These are phyloP conservation scores for Augochlorella aurata DNA, from an alignment of 2,888 invertebrate species.

Conservation along the genomic window DNA sequence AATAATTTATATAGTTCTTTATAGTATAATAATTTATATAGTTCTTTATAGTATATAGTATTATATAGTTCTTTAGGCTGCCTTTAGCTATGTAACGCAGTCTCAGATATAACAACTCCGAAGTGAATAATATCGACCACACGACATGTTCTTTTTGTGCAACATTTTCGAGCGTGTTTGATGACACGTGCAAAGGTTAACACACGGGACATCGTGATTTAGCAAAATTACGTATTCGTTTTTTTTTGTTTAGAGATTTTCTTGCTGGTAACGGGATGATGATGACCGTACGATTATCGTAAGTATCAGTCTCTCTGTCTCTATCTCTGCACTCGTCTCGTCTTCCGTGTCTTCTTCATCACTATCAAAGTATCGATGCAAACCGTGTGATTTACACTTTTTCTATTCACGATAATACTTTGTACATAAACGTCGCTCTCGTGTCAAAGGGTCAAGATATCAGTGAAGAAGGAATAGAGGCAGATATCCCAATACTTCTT, in stretches of 20 bases:
- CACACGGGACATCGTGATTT: conserved; percentile 61
- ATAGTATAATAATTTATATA: too few relatives aligned
- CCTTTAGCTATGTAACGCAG: too few relatives aligned
- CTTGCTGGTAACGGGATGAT: conserved; percentile 68
- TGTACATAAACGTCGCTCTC: conserved; percentile 21
- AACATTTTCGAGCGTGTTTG: conserved; percentile 16
- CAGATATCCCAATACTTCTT: background rate
- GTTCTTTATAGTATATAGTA: background rate
- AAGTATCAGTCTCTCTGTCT: conserved; percentile 59
- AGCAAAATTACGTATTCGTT: conserved; percentile 66
- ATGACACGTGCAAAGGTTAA: conserved; percentile 28
- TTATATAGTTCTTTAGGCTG: background rate
- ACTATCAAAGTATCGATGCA: conserved; percentile 54
- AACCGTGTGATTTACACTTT: conserved; percentile 61
- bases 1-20: too few relatives aligned
- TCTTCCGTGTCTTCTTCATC: conserved; percentile 48
- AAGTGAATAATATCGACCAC: background rate
- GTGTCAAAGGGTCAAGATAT: background rate
- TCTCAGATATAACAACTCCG: background rate
- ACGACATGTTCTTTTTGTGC: background rate
- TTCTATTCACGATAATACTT: conserved; percentile 46
- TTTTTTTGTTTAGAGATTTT: conserved; percentile 67
- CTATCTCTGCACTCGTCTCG: conserved; percentile 35
- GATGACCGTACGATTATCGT: conserved; percentile 68
- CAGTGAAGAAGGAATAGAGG: background rate